Evolutionary conservation across 2,797 vertebrate genomes (phyloP).

Genomic region (Micromesistius poutassou): DNA sequence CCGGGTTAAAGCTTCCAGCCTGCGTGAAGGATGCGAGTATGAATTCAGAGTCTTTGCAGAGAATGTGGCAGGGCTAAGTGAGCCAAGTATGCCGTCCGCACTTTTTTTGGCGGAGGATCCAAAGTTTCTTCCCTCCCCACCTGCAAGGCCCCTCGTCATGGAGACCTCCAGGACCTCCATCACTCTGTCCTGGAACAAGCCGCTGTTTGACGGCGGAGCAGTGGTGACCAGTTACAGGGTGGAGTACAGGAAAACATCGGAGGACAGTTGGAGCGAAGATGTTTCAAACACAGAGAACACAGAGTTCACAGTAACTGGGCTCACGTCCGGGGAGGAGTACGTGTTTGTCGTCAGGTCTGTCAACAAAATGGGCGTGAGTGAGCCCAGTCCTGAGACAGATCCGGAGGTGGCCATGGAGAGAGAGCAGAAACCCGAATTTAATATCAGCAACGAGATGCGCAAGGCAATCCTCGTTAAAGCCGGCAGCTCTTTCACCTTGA

Average conservation of each 20-base stretch:
- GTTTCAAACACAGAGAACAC: constrained; percentile 84
- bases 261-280: constrained; percentile 86
- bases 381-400: constrained; percentile 87
- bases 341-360: constrained; percentile 87
- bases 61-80: constrained; percentile 92
- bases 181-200: constrained; percentile 90
- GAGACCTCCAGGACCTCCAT: constrained; percentile 87
- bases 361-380: constrained; percentile 91
- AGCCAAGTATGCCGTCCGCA: constrained; percentile 83
- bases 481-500: constrained; percentile 88
- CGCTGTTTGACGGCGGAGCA: constrained; percentile 93
- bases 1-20: constrained; percentile 89
- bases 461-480: constrained; percentile 92
- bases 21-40: constrained; percentile 93
- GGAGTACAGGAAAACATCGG: constrained; percentile 84
- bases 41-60: constrained; percentile 96
- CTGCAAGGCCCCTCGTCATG: constrained; percentile 85
- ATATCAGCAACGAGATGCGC: constrained; percentile 89
- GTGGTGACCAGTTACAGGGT: constrained; percentile 88
- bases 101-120: constrained; percentile 90
- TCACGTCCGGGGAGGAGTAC: constrained; percentile 83
- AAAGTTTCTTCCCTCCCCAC: constrained; percentile 88
- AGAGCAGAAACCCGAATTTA: constrained; percentile 92
- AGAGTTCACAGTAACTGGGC: constrained; percentile 83
- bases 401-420: constrained; percentile 86